Base-by-base conservation (phyloP, 2,888 invertebrate species). In the Linnaemya tessellans region DNA sequence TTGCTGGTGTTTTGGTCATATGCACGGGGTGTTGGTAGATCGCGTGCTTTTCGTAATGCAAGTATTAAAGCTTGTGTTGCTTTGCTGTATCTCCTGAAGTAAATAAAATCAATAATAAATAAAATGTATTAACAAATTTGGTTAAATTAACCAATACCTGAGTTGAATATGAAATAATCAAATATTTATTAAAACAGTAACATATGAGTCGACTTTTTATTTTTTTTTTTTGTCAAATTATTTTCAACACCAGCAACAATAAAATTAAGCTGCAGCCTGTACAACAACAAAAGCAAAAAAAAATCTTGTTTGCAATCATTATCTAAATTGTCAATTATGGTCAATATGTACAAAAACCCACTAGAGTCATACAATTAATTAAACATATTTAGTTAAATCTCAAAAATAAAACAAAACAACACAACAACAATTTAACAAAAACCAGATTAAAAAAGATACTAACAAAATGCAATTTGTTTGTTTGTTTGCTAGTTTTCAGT, bases 381-480 rank as follows among this genome's bases (percentile, higher is more conserved):
- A 90, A 90, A 90, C 90, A 90, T 90, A 90, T 89, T 90, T 89
- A 85, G 85, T 82, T 74, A 87, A 87, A 84, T 84, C 77, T 84
- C 70, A 73, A 77, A 70, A 83, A 58, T 68, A 38, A 54, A 65
- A 62, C 60, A 62, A 83, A 56, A 56, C 18, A 67, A 75, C 25
- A 60, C 43, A 67, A 74, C 18, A 38, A 67, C 25, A 73, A 67
- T 68, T 71, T 83, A 80, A 84, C 62, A 62, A 46, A 68, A 78
- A 80, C 60, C 71, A 62, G 35, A 80, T 46, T 54, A 51, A 65
- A 51, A 54, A 60, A 46, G 65, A 73, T 22, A 73, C 38, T 58
- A 60, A 85, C 80, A 79, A 83, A 86, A 64, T 75, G 65, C 67
- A 83, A 83, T 83, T 83, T 80, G 83, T 80, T 75, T 82, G 74